These are phyloP conservation scores for Eulemur rubriventer DNA, from an alignment of 2,797 vertebrate species.

Conservation along the genomic window DNA sequence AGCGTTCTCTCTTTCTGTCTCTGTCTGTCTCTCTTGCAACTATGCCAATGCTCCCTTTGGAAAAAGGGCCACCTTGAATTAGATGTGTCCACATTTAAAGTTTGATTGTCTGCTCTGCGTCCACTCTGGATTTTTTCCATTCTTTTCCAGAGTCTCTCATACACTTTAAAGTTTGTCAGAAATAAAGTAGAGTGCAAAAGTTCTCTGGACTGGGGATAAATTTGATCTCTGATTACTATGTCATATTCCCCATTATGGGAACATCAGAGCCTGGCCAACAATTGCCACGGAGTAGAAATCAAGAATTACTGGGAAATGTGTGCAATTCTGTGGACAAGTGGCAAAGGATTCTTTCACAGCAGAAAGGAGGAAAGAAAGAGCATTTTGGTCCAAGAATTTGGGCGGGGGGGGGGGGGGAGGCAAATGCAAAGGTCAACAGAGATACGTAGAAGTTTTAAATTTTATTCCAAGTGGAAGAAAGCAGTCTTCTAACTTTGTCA, in stretches of 20 bases:
- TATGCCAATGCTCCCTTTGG: neutral
- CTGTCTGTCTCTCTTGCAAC: neutral
- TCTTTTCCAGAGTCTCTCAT: neutral
- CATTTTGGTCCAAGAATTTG: neutral
- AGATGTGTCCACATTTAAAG: neutral
- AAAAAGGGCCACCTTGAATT: neutral
- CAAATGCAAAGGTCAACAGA: neutral
- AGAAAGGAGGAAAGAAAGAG: neutral
- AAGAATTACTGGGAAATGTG: neutral
- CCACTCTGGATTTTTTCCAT: neutral
- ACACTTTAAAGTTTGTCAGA: neutral
- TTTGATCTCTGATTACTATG: neutral
- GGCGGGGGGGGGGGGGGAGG: neutral
- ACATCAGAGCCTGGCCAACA: slow-evolving; percentile 47
- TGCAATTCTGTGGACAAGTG: neutral
- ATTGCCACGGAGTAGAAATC: neutral
- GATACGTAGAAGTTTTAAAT: neutral
- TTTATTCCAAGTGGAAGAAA: neutral
- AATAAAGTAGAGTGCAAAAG: slow-evolving; percentile 30
- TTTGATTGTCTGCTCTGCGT: neutral
- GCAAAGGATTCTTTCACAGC: neutral
- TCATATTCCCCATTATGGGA: slow-evolving; percentile 4
- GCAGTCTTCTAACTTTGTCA: neutral
- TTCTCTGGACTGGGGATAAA: neutral
- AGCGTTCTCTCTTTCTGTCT: neutral